These are phyloP conservation scores for Rutpela maculata DNA, from an alignment of 2,888 invertebrate species.

Conservation along the genomic window DNA sequence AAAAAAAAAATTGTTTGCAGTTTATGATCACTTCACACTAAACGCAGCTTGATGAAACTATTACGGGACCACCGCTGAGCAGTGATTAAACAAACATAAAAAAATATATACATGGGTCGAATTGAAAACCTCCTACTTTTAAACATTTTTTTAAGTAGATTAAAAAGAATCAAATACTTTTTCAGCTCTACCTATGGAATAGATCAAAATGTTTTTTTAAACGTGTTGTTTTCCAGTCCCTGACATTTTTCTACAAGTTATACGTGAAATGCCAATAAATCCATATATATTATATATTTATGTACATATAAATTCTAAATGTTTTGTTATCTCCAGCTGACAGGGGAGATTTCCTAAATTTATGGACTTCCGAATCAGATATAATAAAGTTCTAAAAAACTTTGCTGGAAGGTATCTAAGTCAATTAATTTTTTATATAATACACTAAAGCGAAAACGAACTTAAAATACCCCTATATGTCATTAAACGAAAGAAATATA, in stretches of 20 bases:
- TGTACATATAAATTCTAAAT: not conserved
- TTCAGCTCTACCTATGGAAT: no score
- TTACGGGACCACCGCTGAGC: no score
- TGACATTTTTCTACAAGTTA: not conserved
- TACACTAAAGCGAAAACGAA: not conserved
- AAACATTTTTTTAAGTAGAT: no score
- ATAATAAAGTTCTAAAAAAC: slow-evolving; percentile 9
- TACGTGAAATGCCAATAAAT: not conserved
- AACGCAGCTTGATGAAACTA: no score
- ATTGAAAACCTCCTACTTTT: no score
- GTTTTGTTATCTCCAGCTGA: not conserved
- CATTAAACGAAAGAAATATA: slow-evolving; percentile 32
- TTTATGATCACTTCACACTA: no score
- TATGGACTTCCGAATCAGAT: not conserved
- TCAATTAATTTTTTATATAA: slow-evolving; percentile 19
- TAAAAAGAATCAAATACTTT: no score
- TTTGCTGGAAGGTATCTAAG: slow-evolving; percentile 15
- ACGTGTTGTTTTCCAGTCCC: not conserved
- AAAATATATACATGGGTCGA: no score
- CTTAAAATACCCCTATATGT: slow-evolving; percentile 20
- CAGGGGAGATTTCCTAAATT: not conserved
- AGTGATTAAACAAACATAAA: no score
- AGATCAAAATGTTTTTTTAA: not conserved
- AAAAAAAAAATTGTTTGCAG: no score
- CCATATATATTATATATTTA: not conserved